These are phyloP conservation scores for Teleopsis dalmanni DNA, from an alignment of 1,140 invertebrate genomes.

Conservation along the genomic window DNA sequence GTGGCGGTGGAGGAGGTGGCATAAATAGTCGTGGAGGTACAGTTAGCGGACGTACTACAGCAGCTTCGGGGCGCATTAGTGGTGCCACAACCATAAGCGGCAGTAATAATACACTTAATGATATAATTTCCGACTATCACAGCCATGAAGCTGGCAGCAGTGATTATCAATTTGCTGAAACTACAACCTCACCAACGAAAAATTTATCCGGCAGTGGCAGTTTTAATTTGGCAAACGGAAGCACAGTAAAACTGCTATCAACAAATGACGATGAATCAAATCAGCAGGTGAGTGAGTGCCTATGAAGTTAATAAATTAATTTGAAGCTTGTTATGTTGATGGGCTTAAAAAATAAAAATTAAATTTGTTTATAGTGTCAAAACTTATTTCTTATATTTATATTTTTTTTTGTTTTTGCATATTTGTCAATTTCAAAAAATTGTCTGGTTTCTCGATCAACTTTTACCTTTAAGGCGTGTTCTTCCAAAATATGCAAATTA, in stretches of 20 bases:
- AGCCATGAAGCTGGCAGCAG: conserved; percentile 19
- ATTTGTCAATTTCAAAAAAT: neutral
- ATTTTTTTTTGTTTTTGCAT: neutral
- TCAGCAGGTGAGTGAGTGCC: conserved; percentile 33
- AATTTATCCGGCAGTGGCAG: conserved; percentile 25
- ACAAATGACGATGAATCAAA: conserved; percentile 33
- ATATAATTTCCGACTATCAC: conserved; percentile 26
- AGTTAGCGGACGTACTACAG: conserved; percentile 31
- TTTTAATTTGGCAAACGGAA: conserved; percentile 31
- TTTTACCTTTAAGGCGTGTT: neutral
- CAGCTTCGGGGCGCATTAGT: conserved; percentile 37
- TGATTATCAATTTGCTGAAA: conserved; percentile 10
- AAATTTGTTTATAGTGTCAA: neutral
- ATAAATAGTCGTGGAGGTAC: conserved; percentile 28
- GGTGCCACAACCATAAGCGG: conserved; percentile 37
- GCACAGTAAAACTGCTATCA: conserved; percentile 35
- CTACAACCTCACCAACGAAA: conserved; percentile 15
- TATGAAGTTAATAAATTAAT: neutral
- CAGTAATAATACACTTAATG: conserved; percentile 37
- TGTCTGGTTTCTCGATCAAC: no score
- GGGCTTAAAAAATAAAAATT: neutral
- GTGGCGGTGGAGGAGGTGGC: conserved; percentile 17
- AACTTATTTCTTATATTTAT: no score
- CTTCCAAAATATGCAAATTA: neutral
- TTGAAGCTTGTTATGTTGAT: neutral